These are phyloP conservation scores for Pissodes strobi DNA, from an alignment of 1,140 invertebrate genomes.

Conservation along the genomic window DNA sequence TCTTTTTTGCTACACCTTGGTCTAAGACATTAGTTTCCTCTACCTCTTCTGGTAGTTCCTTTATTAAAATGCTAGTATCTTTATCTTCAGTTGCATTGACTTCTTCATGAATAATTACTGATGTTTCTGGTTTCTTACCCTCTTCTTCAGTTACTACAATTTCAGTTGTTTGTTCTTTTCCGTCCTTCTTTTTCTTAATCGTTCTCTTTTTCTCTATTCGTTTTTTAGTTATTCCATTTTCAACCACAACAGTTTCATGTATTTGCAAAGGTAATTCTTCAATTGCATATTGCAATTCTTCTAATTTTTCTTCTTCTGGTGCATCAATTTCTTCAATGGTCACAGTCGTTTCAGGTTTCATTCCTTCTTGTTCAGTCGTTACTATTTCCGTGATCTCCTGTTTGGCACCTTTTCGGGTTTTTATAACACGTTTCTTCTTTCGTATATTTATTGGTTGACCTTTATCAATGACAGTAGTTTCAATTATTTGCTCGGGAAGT, in stretches of 20 bases:
- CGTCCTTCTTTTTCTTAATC: slow-evolving; percentile 51
- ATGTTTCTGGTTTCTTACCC: slow-evolving; percentile 41
- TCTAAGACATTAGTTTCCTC: slow-evolving; percentile 44
- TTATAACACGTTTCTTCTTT: slow-evolving; percentile 52
- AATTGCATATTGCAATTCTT: slow-evolving; percentile 45
- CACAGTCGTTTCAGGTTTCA: slow-evolving; percentile 49
- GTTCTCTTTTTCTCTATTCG: slow-evolving; percentile 48
- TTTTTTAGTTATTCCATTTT: slow-evolving; percentile 47
- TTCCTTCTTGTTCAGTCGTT: slow-evolving; percentile 58
- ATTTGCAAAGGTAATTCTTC: slow-evolving; percentile 54
- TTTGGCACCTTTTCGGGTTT: slow-evolving; percentile 56
- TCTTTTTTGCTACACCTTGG: slow-evolving; percentile 42
- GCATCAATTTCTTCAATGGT: slow-evolving; percentile 51
- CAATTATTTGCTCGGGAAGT: slow-evolving; percentile 51
- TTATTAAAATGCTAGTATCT: slow-evolving; percentile 10
- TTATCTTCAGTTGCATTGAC: slow-evolving; percentile 21
- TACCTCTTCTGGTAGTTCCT: slow-evolving; percentile 35
- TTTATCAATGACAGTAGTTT: slow-evolving; percentile 46
- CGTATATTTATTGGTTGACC: slow-evolving; percentile 48
- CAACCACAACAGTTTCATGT: slow-evolving; percentile 41
- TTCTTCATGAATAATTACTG: slow-evolving; percentile 13
- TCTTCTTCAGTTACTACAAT: slow-evolving; percentile 53
- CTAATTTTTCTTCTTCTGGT: slow-evolving; percentile 40
- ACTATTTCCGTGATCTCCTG: slow-evolving; percentile 58
- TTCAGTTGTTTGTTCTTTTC: slow-evolving; percentile 51